Conservation (phyloP, 2,797 vertebrate genomes). For the Hoplostethus atlanticus region DNA sequence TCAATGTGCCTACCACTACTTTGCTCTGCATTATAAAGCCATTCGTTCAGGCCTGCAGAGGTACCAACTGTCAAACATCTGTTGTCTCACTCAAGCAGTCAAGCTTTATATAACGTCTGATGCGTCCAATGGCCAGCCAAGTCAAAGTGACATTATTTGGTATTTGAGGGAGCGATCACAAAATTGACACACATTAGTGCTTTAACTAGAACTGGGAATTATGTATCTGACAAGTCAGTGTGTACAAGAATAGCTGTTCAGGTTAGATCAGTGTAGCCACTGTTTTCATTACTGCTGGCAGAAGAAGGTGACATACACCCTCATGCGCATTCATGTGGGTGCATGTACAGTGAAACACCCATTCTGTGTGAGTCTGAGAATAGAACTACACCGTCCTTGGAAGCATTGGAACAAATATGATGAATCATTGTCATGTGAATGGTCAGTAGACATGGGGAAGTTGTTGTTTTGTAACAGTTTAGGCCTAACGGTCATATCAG, state of each 20-base stretch:
- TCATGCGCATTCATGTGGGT: too few species aligned
- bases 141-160: slow-evolving; percentile 1
- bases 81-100: not conserved
- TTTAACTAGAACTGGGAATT: too few species aligned
- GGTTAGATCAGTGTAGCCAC: too few species aligned
- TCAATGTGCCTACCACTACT: too few species aligned
- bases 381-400: not conserved
- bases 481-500: not conserved
- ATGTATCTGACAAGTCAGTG: too few species aligned
- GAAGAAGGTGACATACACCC: too few species aligned
- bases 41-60: not conserved
- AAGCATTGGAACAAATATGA: not conserved
- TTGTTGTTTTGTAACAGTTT: not conserved
- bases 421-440: not conserved
- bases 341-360: too few species aligned
- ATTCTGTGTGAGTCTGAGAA: not conserved
- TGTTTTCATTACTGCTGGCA: too few species aligned
- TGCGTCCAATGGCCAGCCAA: not conserved
- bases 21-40: not conserved
- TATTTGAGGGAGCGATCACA: not conserved
- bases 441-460: slow-evolving; percentile 3
- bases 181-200: not conserved
- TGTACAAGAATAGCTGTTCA: too few species aligned
- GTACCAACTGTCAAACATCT: slow-evolving; percentile 1
- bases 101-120: not conserved